Conservation (phyloP, 2,888 invertebrate genomes). For the Melanostoma mellinum region DNA sequence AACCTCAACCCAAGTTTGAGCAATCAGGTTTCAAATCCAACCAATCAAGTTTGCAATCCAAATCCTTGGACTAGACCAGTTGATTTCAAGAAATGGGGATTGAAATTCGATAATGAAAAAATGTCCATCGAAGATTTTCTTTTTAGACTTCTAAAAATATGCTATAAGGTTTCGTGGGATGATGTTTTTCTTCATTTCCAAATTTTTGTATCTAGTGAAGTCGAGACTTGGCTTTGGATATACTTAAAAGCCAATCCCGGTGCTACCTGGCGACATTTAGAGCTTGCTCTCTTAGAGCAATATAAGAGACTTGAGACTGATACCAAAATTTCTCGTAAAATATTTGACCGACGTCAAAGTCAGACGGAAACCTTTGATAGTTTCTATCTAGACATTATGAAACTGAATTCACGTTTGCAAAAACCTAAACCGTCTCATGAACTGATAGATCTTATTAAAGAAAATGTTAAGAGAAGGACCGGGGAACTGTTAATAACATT, state of each 20-base stretch:
- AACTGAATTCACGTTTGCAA: background rate
- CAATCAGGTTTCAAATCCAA: background rate
- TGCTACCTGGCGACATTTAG: conserved; percentile 1
- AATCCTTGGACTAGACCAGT: background rate
- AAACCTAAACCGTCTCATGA: background rate
- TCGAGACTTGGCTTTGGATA: conserved; percentile 9
- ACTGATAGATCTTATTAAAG: background rate
- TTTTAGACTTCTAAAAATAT: conserved; percentile 8
- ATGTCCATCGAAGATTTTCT: conserved; percentile 3
- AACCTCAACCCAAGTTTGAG: background rate
- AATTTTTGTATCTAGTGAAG: background rate
- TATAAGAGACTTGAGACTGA: background rate
- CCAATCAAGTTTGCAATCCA: conserved; percentile 1
- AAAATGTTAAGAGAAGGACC: conserved; percentile 1
- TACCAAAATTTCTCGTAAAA: conserved; percentile 2
- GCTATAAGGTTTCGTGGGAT: conserved; percentile 4
- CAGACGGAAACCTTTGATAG: too few relatives aligned
- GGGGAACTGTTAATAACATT: conserved; percentile 2
- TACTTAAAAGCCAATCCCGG: conserved; percentile 4
- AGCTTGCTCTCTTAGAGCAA: conserved; percentile 2
- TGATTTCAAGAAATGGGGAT: conserved; percentile 10
- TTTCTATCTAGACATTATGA: background rate
- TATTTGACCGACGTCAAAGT: conserved; percentile 4
- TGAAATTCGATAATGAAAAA: conserved; percentile 6
- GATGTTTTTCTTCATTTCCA: background rate